phyloP scores from a whole-genome alignment of 2,797 vertebrate genomes.

The Agapornis canus region DNA sequence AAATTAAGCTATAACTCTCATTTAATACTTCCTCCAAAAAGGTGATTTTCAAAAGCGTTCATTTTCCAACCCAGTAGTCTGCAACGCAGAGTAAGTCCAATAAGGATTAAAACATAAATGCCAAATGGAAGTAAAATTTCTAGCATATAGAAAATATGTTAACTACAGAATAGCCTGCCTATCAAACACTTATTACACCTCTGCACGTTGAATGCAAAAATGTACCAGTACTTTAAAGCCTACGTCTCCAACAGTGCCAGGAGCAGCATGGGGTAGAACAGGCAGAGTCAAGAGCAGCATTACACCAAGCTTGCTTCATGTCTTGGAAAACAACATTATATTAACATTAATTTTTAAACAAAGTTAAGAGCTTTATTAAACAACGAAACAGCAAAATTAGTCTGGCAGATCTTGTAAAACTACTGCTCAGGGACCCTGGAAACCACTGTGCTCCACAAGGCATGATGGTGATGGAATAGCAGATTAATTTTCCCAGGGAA shows the following conservation, averaged over 20 bases:
- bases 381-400: conserved; percentile 38
- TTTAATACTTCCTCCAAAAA: background rate
- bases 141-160: background rate
- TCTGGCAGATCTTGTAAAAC: background rate
- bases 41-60: background rate
- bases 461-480: background rate
- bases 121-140: background rate
- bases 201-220: background rate
- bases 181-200: background rate
- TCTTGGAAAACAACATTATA: conserved; percentile 28
- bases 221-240: background rate
- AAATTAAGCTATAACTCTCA: conserved; percentile 27
- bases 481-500: background rate
- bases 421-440: background rate
- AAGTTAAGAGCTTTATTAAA: conserved; percentile 46
- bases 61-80: background rate
- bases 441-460: background rate
- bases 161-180: background rate
- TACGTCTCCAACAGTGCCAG: background rate
- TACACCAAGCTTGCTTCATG: background rate
- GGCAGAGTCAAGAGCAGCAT: background rate
- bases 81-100: background rate
- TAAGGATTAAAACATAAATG: background rate
- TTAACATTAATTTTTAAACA: conserved; percentile 48
- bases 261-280: background rate